Conservation (phyloP, 2,113 vertebrate species). For the Dicentrarchus labrax region DNA sequence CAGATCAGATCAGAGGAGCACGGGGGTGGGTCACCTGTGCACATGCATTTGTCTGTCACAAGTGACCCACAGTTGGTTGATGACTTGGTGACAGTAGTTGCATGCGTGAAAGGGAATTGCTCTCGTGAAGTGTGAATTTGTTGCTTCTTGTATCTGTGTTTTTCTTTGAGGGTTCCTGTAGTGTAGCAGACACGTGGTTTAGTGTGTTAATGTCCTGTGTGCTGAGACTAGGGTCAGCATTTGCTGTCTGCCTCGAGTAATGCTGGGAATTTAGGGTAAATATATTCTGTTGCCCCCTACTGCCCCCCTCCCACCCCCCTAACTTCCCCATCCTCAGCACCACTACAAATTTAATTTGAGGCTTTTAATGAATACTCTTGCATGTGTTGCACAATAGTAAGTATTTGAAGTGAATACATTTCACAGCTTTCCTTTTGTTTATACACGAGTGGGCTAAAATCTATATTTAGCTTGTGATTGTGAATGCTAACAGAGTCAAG, state of each 20-base stretch:
- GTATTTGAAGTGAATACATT: constrained; percentile 19
- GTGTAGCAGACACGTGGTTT: constrained; percentile 29
- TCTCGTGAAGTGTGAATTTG: constrained; percentile 17
- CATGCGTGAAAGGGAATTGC: neutral
- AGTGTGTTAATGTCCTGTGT: constrained; percentile 47
- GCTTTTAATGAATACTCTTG: constrained; percentile 34
- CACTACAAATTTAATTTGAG: constrained; percentile 31
- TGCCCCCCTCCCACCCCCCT: neutral
- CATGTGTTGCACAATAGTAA: constrained; percentile 17
- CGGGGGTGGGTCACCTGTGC: constrained; percentile 25
- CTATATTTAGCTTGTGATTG: constrained; percentile 45
- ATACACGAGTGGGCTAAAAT: constrained; percentile 30
- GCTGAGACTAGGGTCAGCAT: constrained; percentile 40
- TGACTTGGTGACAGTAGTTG: neutral
- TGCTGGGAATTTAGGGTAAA: constrained; percentile 74
- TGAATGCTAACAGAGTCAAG: constrained; percentile 33
- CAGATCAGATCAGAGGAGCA: constrained; percentile 30
- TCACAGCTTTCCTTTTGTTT: constrained; percentile 18
- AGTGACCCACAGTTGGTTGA: neutral
- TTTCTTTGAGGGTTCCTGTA: constrained; percentile 6
- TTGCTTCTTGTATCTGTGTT: constrained; percentile 14
- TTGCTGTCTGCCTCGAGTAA: constrained; percentile 75
- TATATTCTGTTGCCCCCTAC: constrained; percentile 47
- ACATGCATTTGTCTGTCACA: constrained; percentile 26
- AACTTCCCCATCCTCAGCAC: neutral